These are phyloP conservation scores for Varroa destructor DNA, from an alignment of 1,140 invertebrate species.

Conservation along the genomic window DNA sequence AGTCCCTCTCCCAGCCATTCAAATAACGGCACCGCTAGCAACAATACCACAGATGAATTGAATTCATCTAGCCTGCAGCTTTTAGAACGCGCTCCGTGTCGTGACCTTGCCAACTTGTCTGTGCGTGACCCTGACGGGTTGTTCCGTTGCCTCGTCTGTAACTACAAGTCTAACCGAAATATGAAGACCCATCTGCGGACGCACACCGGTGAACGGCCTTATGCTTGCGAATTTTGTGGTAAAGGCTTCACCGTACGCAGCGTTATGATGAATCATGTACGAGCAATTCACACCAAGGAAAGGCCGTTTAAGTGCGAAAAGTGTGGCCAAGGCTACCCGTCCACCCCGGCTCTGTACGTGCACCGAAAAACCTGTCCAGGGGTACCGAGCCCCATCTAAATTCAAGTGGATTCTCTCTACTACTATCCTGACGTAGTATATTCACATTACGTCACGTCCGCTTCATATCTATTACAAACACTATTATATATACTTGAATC, in stretches of 20 bases:
- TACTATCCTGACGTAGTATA: no score
- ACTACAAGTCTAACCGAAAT: constrained; percentile 20
- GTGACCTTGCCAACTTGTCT: constrained; percentile 1
- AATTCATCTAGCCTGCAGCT: no score
- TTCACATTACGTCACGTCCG: no score
- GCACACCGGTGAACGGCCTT: constrained; percentile 15
- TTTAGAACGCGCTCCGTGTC: neutral
- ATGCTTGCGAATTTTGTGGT: constrained; percentile 8
- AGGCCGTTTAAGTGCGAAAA: constrained; percentile 17
- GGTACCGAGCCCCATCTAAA: neutral
- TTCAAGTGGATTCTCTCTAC: neutral
- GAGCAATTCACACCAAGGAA: constrained; percentile 25
- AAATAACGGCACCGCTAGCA: neutral
- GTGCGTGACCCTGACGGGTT: constrained; percentile 20
- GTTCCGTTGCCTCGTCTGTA: constrained; percentile 23
- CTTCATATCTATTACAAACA: no score
- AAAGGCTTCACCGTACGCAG: constrained; percentile 23
- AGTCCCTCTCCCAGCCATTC: neutral
- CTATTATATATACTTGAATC: no score
- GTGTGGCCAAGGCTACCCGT: constrained; percentile 12
- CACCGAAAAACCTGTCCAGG: constrained; percentile 20
- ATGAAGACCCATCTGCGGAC: constrained; percentile 25
- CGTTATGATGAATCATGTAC: constrained; percentile 23
- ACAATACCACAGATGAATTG: no score
- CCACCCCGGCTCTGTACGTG: constrained; percentile 19